Base-by-base conservation (phyloP, 2,113 vertebrate species). In the Corythornis cristatus region DNA sequence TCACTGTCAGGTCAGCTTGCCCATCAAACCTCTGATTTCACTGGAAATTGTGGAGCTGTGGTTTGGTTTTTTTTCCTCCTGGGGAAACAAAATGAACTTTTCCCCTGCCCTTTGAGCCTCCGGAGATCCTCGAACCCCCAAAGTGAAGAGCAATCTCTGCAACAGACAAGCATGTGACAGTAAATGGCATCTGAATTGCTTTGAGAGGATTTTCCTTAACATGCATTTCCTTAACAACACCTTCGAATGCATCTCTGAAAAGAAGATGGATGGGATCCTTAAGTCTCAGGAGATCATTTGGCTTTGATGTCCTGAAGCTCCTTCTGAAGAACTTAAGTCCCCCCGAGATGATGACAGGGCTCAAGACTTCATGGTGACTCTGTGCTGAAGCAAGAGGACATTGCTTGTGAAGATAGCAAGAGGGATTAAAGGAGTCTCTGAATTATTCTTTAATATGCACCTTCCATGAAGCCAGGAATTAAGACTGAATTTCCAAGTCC, bases 401-500 rank as follows among this genome's bases (percentile, higher is more conserved):
- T 35, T 66, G 37, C 70, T 86, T 19, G 19, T 22, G 50, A 28
- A 83, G 71, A 73, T 14, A 42, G 6, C 21, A 17, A 71, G 14
- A 22, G 51, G 43, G 60, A 71, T 76, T 85, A 74, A 67, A 83
- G 75, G 79, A 54, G 78, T 62, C 54, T 58, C 21, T 46, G 23
- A 35, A 62, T n/a, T 58, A 26, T 71, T 91, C 21, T 84, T 45
- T 46, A 67, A 51, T 42, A 46, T 28, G 31, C 12, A 46, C 23
- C 22, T n/a, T 85, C 56, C 22, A 7, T 57, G 70, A 71, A 94
- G 64, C 70, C 16, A 43, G 31, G n/a, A 90, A 2, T 17, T 46
- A 64, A 75, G 54, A 26, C 46, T 48, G 83, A 83, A 85, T 85
- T 46, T 77, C 75, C 80, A 95, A 93, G 82, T 90, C 72, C 23